Evolutionary conservation across 2,888 invertebrate genomes (phyloP), one percentile per base, ranked within the genome.

Genomic region (Drosophila colorata): DNA sequence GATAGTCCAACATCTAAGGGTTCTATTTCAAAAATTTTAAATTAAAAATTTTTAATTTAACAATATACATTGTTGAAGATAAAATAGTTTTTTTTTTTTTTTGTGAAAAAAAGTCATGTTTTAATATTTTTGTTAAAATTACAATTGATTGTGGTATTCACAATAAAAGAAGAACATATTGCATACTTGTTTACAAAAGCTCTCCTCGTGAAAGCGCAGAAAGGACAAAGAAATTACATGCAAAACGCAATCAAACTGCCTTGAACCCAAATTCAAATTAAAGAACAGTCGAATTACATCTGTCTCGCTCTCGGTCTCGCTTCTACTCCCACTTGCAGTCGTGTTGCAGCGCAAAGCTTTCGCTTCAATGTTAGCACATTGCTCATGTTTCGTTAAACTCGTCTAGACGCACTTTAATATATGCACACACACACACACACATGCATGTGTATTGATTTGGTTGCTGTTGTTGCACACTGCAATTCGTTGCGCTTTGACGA

Each of bases 311-410:
- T 28, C 1, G 28, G n/a, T n/a, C 20, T 52, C 23, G 1, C 33
- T 14, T 18, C 13, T 20, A 6, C 11, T 18, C 23, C 41, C 44
- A 70, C 31, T 35, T 14, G 25, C 16, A 44, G 41, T 59, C 46
- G 49, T 41, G 40, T 43, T 71, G 71, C 59, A 46, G 35, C n/a
- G 37, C 52, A 35, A 60, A 79, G 84, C 81, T 77, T 82, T 84
- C 69, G 58, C 66, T 74, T 41, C 80, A 85, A 74, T 85, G 72
- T 65, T 82, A 74, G 55, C 51, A 44, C 56, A 61, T 51, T 68
- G 60, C 49, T 59, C 49, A 68, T 63, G 75, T 76, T 78, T 49
- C 78, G 67, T 85, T 87, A 76, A 82, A 82, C 82, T 61, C 60
- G 69, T 58, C 68, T 78, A 63, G 74, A 71, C 74, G 35, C 47